A percentile compares a stretch with the other conserved stretches of the same genome.
phyloP scores from a whole-genome alignment of 2,888 invertebrate genomes.

The Mycalesis mineus region DNA sequence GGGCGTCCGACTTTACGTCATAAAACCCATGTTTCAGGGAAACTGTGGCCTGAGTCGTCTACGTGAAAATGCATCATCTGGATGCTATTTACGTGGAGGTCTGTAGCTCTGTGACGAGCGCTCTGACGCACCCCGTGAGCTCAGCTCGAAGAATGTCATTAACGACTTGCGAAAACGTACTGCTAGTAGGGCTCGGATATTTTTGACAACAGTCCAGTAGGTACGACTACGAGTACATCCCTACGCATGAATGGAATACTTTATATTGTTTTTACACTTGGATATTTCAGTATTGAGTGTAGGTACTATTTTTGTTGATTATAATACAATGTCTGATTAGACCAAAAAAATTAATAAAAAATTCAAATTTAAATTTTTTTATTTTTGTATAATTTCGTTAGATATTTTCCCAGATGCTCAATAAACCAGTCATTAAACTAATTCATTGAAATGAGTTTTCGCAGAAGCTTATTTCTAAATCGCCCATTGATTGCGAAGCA shows the following conservation, averaged over 20 bases:
- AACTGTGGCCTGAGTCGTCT: conserved; percentile 50
- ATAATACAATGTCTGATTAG: too few species aligned
- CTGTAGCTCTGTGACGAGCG: conserved; percentile 55
- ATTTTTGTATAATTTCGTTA: background rate
- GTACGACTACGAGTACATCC: background rate
- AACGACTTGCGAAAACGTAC: conserved; percentile 60
- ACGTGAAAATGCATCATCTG: conserved; percentile 46
- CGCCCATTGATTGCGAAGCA: background rate
- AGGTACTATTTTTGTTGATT: too few species aligned
- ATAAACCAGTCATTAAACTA: background rate
- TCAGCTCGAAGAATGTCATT: conserved; percentile 67
- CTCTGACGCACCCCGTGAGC: conserved; percentile 63
- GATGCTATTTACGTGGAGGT: conserved; percentile 45
- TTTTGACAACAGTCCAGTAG: conserved; percentile 9
- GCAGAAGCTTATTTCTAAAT: background rate
- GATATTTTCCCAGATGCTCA: background rate
- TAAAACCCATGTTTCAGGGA: conserved; percentile 76
- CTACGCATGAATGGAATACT: background rate
- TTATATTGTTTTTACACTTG: background rate
- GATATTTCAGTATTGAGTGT: too few species aligned
- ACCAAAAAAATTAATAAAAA: too few species aligned
- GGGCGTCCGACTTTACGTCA: conserved; percentile 75
- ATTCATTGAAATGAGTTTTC: background rate
- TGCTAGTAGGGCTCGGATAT: conserved; percentile 42
- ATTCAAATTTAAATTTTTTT: too few species aligned